Base-by-base conservation (phyloP, 64 coral and sea anemone genomes). In the Catalaphyllia jardinei region DNA sequence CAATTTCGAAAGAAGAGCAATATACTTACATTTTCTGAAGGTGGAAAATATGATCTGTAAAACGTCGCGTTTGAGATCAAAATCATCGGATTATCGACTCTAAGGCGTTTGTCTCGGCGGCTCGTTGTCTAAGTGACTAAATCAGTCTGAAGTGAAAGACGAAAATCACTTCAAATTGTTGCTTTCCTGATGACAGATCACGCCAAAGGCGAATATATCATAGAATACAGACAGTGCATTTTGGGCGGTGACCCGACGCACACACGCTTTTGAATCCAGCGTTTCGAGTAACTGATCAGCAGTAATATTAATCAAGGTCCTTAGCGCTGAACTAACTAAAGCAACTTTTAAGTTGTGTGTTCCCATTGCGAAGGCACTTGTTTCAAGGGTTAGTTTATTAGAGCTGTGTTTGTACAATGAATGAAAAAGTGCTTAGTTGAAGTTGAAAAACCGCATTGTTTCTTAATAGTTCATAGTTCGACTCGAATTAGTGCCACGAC, bases 391-490 rank as follows among this genome's bases (percentile, higher is more conserved):
- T 54, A 61, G 52, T 31, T 54, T 12, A 61, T 71, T 24, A 24
- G 64, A 4, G 24, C 61, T 81, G 62, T 71, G 49, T 85, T 85
- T 38, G 62, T 33, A 33, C 35, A 69, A 27, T 69, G 10, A 69
- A 69, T 27, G 31, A 27, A 22, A 71, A 50, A 46, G 19, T 52
- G 31, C 8, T 71, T 55, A 64, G 62, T 50, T 67, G 28, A 83
- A 67, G 29, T 42, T 65, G 10, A 31, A 17, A 67, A 35, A 49
- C 10, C 10, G 67, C 18, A 61, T 83, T 65, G 59, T 83, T 10
- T 64, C 64, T 35, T 38, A 83, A 64, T 83, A 29, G 62, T 64
- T 83, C 60, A 22, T 83, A 29, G 80, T 64, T 83, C 60, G 31
- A 83, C 38, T 83, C 59, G 31, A 83, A 65, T 84, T 71, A 39